Percentiles rank a stretch among this genome's conserved stretches.
phyloP scores from a whole-genome alignment of 2,888 invertebrate species.

The Bursaphelenchus okinawaensis region DNA sequence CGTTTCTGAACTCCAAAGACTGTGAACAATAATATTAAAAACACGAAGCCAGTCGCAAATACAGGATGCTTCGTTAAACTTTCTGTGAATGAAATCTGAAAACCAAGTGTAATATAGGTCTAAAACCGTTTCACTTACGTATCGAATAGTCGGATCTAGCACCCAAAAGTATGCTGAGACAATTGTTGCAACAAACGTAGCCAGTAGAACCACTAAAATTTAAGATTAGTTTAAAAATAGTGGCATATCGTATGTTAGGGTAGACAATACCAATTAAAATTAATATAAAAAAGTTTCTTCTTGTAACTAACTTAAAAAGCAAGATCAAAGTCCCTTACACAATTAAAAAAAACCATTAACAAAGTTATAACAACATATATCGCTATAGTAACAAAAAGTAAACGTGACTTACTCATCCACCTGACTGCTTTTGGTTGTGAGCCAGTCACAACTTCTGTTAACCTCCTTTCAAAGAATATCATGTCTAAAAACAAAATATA shows the following conservation, averaged over 20 bases:
- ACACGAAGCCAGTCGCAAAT: constrained; percentile 72
- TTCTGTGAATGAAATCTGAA: constrained; percentile 74
- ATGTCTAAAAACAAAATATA: constrained; percentile 67
- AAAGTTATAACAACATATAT: constrained; percentile 2
- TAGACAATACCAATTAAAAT: no score
- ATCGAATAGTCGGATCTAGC: constrained; percentile 84
- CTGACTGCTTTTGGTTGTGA: constrained; percentile 86
- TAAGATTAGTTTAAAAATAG: no score
- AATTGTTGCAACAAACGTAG: constrained; percentile 81
- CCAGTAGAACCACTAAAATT: constrained; percentile 73
- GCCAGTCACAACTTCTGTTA: constrained; percentile 93
- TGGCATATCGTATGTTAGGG: no score
- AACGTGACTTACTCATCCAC: constrained; percentile 65
- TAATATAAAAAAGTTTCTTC: no score
- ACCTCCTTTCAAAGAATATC: constrained; percentile 90
- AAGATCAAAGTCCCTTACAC: constrained; percentile 8
- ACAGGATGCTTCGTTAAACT: constrained; percentile 88
- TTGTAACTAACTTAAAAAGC: no score
- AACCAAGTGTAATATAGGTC: constrained; percentile 12
- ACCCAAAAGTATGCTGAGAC: constrained; percentile 94
- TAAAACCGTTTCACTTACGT: constrained; percentile 59
- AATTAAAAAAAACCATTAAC: constrained; percentile 8
- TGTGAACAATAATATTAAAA: constrained; percentile 69
- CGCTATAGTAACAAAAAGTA: constrained; percentile 5
- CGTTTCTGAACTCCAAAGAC: constrained; percentile 87